Evolutionary conservation across 2,113 vertebrate species (phyloP), one percentile per base, ranked within the genome.

Genomic region (Quiscalus mexicanus): DNA sequence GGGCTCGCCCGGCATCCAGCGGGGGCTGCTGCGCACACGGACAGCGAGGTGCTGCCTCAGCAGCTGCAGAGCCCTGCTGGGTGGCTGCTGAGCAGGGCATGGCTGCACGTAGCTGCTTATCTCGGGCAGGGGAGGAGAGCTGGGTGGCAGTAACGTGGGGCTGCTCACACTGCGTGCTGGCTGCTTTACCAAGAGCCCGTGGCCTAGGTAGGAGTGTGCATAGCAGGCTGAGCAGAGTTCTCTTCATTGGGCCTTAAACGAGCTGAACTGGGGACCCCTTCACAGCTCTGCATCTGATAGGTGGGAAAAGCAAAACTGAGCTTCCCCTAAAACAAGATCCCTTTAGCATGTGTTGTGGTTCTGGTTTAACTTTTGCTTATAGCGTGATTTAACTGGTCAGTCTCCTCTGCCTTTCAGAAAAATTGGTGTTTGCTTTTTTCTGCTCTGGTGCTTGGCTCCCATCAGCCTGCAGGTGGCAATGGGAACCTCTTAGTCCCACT

Each of bases 101-200:
- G 73, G 31, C 64, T 50, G 58, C 30, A 1, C 27, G 21, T 7
- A 63, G 89, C 71, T 65, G 77, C 12, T 74, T 70, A 56, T 84
- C 55, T 76, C 17, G 1, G 22, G 23, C 25, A 41, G 27, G 9
- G n/a, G 7, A 44, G 44, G n/a, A 56, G 39, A 11, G 37, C 30
- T 68, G 12, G 14, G 18, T 15, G 9, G 25, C n/a, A 10, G 11
- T 52, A 7, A 41, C 52, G 22, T 58, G 58, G 15, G 45, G 12
- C 41, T 37, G 64, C 22, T 62, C 22, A 20, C 30, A 5, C 41
- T 21, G 24, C 17, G 30, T n/a, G 42, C 37, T 33, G 8, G 6
- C 25, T 27, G 3, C 25, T 49, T 31, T 16, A 19, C 27, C 10
- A 6, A 23, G 33, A 47, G n/a, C 14, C 12, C 0, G 0, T 35